Evolutionary conservation across 2,797 vertebrate genomes (phyloP).

Genomic region (Remorina albescens): DNA sequence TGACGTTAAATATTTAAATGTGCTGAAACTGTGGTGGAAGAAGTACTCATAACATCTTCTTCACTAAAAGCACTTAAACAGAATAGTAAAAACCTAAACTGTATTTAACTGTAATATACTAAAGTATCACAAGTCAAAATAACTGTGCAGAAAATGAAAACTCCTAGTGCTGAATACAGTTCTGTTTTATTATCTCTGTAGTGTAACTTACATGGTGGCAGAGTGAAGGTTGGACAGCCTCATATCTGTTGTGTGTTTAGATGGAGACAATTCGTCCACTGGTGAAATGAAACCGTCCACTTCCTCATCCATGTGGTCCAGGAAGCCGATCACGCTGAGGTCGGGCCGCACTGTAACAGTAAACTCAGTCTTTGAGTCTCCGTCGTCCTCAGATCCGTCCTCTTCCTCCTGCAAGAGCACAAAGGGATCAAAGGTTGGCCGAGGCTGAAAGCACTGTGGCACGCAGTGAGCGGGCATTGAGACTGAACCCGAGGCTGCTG

Average conservation of each 20-base stretch:
- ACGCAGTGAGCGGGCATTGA: not conserved
- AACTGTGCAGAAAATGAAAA: too few relatives aligned
- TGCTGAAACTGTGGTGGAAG: not conserved
- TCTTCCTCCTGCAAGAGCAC: constrained; percentile 88
- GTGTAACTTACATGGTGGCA: constrained; percentile 88
- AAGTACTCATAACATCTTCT: too few relatives aligned
- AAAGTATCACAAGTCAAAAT: not conserved
- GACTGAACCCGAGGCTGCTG: not conserved
- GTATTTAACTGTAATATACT: too few relatives aligned
- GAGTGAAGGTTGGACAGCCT: constrained; percentile 95
- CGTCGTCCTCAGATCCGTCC: constrained; percentile 93
- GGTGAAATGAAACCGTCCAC: constrained; percentile 94
- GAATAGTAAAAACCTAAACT: not conserved
- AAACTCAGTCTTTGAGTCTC: constrained; percentile 85
- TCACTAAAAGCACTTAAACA: not conserved
- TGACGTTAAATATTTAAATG: not conserved
- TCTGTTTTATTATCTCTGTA: not conserved
- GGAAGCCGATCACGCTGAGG: constrained; percentile 87
- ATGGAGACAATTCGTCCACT: constrained; percentile 91
- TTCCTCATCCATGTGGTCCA: constrained; percentile 94
- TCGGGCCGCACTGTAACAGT: constrained; percentile 86
- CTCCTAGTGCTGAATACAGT: not conserved
- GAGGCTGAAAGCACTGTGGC: not conserved
- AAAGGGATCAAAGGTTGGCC: not conserved
- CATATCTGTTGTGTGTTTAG: constrained; percentile 90